A percentile compares a stretch with the other conserved stretches of the same genome.
These are phyloP conservation scores for Dasypogon diadema DNA, from an alignment of 2,888 invertebrate genomes.

Conservation along the genomic window DNA sequence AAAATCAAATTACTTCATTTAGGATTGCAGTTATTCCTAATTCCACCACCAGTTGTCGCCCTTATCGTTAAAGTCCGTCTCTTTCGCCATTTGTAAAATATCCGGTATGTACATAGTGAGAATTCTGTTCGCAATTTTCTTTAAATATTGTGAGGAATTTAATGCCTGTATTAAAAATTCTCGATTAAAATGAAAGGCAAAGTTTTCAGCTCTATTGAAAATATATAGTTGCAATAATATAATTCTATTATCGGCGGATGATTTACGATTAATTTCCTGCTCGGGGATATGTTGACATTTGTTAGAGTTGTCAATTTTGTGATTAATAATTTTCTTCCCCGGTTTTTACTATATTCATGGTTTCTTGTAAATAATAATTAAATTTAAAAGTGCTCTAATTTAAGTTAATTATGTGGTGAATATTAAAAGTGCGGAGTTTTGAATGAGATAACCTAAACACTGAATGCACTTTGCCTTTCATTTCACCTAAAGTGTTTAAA, in stretches of 20 bases:
- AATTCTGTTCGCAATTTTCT: neutral
- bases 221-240: neutral
- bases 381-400: no score
- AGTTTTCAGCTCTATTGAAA: neutral
- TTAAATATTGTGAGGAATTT: neutral
- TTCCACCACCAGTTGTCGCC: slow-evolving; percentile 16
- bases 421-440: no score
- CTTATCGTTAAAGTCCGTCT: slow-evolving; percentile 58
- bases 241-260: neutral
- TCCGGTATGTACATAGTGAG: slow-evolving; percentile 67
- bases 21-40: no score
- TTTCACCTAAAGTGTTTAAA: neutral
- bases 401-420: no score
- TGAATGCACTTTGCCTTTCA: neutral
- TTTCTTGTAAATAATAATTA: no score
- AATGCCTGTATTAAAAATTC: neutral
- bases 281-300: neutral
- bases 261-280: neutral
- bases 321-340: neutral
- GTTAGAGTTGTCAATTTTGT: neutral
- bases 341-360: no score
- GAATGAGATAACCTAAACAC: neutral
- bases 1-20: no score
- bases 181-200: neutral
- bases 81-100: slow-evolving; percentile 68